Conservation (phyloP, 1,140 invertebrate genomes). For the Lineus longissimus region DNA sequence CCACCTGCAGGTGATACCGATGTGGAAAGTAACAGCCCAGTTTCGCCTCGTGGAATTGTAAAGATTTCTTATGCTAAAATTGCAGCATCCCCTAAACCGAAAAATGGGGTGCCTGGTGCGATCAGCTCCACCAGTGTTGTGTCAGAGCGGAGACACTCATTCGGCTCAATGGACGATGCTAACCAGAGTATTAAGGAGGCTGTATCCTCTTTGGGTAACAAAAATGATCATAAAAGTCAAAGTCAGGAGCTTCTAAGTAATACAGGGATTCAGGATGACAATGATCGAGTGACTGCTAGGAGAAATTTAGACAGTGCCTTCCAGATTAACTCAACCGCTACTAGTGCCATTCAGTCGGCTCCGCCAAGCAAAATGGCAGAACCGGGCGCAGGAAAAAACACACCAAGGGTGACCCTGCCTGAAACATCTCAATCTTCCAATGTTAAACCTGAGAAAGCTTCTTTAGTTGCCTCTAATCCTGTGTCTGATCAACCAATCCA, state of each 20-base stretch:
- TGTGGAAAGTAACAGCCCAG: background rate
- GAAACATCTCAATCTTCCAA: background rate
- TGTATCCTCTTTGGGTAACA: background rate
- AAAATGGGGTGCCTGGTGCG: slow-evolving; percentile 10
- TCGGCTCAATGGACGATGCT: background rate
- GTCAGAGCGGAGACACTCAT: slow-evolving; percentile 1
- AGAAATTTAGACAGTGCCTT: background rate
- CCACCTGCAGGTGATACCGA: slow-evolving; percentile 29
- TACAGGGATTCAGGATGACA: no score
- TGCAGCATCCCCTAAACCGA: slow-evolving; percentile 30
- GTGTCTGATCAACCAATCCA: no score
- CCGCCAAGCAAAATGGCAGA: background rate
- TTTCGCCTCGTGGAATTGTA: slow-evolving; percentile 25
- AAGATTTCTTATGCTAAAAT: slow-evolving; percentile 42
- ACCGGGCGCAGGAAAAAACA: background rate
- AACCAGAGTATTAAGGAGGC: background rate
- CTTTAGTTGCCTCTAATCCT: no score
- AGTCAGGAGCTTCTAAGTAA: no score
- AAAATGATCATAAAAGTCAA: background rate
- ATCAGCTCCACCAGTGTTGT: background rate
- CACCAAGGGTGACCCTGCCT: background rate
- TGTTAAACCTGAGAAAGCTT: no score
- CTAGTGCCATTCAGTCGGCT: background rate
- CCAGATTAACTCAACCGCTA: background rate
- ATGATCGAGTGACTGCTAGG: background rate